Evolutionary conservation across 2,797 vertebrate genomes (phyloP).

Genomic region (Peromyscus melanophrys): DNA sequence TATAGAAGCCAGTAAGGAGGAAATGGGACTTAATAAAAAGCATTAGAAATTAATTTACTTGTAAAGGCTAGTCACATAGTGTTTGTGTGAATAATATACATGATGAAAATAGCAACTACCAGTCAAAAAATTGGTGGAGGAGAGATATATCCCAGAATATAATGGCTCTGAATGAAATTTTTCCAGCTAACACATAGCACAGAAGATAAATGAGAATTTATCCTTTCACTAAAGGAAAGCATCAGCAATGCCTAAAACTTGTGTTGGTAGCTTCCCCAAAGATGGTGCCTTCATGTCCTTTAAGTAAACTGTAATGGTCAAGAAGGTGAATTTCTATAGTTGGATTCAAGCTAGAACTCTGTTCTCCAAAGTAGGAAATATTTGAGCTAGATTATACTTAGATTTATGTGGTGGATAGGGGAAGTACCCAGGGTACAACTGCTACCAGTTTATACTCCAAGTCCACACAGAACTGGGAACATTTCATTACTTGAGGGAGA

Average conservation of each 20-base stretch:
- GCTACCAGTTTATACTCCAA: neutral
- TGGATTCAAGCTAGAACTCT: neutral
- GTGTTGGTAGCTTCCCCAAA: neutral
- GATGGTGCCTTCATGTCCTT: neutral
- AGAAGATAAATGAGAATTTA: neutral
- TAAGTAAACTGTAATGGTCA: neutral
- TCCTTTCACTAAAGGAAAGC: neutral
- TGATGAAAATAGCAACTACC: neutral
- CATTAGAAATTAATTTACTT: neutral
- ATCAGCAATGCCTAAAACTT: neutral
- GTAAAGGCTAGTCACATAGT: neutral
- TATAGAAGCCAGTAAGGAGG: neutral
- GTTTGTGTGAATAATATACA: neutral
- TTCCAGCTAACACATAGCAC: neutral
- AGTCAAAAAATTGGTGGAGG: neutral
- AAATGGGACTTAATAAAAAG: neutral
- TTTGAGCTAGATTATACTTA: neutral
- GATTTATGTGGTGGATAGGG: neutral
- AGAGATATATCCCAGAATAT: neutral
- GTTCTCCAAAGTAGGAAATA: neutral
- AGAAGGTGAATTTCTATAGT: neutral
- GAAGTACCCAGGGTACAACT: neutral
- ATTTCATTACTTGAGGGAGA: neutral
- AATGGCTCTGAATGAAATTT: neutral
- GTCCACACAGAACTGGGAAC: neutral